A percentile compares a stretch with the other conserved stretches of the same genome.
Evolutionary conservation across 2,797 vertebrate species (phyloP).

Genomic region (Acomys russatus): DNA sequence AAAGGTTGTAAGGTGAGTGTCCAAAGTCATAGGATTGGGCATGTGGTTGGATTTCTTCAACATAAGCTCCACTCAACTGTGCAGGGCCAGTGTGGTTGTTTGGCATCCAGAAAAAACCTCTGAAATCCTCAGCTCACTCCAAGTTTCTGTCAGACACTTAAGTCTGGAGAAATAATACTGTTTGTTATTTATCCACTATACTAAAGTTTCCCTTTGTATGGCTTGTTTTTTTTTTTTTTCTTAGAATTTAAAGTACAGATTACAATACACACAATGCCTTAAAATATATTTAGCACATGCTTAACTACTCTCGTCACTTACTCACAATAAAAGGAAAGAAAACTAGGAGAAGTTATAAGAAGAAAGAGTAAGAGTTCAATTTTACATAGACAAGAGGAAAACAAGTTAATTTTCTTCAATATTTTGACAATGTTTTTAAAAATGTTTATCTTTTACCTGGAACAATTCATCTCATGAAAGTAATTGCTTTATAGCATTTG

Average conservation of each 20-base stretch:
- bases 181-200: not conserved
- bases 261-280: not conserved
- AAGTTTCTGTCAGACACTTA: not conserved
- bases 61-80: not conserved
- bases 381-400: slow-evolving; percentile 14
- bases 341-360: not conserved
- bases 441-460: not conserved
- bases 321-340: slow-evolving; percentile 28
- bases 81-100: not conserved
- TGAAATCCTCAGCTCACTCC: not conserved
- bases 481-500: not conserved
- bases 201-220: slow-evolving; percentile 28
- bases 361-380: not conserved
- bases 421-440: slow-evolving; percentile 31
- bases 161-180: slow-evolving; percentile 15
- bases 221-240: not conserved
- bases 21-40: not conserved
- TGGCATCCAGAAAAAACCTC: not conserved
- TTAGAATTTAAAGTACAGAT: slow-evolving; percentile 23
- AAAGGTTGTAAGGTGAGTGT: not conserved
- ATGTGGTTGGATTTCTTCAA: not conserved
- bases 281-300: not conserved
- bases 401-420: not conserved
- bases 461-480: slow-evolving; percentile 32
- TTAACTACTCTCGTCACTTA: not conserved